Conservation (phyloP, 1,140 invertebrate genomes). For the Caenorhabditis latens region DNA sequence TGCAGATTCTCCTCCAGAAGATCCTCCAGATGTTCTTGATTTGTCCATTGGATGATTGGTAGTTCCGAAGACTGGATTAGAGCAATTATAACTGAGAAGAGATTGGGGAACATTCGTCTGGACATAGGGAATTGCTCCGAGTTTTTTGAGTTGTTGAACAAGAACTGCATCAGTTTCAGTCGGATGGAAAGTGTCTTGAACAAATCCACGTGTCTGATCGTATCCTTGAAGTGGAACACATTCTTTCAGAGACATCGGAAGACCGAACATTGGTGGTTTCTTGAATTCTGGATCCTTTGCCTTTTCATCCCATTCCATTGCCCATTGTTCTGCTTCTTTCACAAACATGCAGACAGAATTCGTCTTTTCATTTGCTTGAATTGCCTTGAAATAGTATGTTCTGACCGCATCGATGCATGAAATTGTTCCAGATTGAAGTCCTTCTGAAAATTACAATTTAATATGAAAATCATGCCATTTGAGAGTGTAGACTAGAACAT, state of each 20-base stretch:
- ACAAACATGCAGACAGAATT: constrained; percentile 78
- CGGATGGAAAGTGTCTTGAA: constrained; percentile 76
- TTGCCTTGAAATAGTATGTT: constrained; percentile 72
- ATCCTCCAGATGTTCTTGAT: constrained; percentile 68
- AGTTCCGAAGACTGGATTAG: constrained; percentile 66
- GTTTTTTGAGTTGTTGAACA: constrained; percentile 71
- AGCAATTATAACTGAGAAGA: constrained; percentile 66
- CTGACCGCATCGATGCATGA: constrained; percentile 57
- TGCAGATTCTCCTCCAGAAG: constrained; percentile 75
- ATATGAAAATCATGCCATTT: constrained; percentile 1
- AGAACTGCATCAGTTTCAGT: constrained; percentile 71
- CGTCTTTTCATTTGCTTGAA: constrained; percentile 72
- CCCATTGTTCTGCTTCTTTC: constrained; percentile 76
- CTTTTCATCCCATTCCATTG: constrained; percentile 74
- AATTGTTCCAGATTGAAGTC: constrained; percentile 59
- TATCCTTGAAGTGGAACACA: constrained; percentile 76
- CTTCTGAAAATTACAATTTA: constrained; percentile 54
- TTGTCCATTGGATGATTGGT: constrained; percentile 64
- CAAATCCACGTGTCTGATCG: constrained; percentile 78
- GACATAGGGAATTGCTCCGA: constrained; percentile 78
- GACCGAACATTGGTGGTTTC: constrained; percentile 68
- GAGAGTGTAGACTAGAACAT: background rate
- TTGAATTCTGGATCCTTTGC: constrained; percentile 63
- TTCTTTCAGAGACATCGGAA: constrained; percentile 69
- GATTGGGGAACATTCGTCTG: constrained; percentile 79